A percentile compares a stretch with the other conserved stretches of the same genome.
Evolutionary conservation across 2,888 invertebrate genomes (phyloP).

Genomic region (Erebia palarica): DNA sequence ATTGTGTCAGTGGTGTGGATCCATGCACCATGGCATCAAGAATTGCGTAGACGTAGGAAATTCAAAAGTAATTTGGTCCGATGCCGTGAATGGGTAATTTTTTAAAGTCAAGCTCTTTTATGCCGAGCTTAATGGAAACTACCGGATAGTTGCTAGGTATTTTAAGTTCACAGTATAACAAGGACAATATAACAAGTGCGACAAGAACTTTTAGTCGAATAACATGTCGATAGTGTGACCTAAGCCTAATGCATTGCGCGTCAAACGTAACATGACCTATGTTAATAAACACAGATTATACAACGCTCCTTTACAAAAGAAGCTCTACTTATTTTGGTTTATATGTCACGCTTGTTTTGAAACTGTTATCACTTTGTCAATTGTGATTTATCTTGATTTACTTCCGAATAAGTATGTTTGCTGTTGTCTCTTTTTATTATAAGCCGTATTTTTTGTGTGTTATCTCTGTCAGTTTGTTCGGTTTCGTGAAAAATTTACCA

Average conservation of each 20-base stretch:
- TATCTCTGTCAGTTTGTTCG: slow-evolving; percentile 9
- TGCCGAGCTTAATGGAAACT: too few species aligned
- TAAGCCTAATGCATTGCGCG: slow-evolving; percentile 24
- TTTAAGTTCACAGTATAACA: too few species aligned
- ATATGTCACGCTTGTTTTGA: slow-evolving; percentile 34
- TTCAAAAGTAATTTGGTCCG: too few species aligned
- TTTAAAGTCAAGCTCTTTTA: too few species aligned
- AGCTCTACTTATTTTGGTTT: slow-evolving; percentile 31
- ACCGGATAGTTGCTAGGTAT: too few species aligned
- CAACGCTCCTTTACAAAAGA: slow-evolving; percentile 18
- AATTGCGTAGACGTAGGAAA: too few species aligned
- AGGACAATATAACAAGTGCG: too few species aligned
- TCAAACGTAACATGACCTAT: slow-evolving; percentile 60
- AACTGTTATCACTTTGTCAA: slow-evolving; percentile 39
- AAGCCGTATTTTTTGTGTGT: background rate
- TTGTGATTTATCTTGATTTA: slow-evolving; percentile 41
- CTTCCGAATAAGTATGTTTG: slow-evolving; percentile 37
- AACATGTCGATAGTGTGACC: background rate
- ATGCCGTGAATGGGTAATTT: too few species aligned
- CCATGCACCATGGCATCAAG: too few species aligned
- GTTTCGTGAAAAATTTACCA: slow-evolving; percentile 22
- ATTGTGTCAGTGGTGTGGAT: too few species aligned
- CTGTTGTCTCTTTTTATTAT: slow-evolving; percentile 12
- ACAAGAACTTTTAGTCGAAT: background rate
- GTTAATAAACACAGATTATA: slow-evolving; percentile 27